Conservation (phyloP, 2,888 invertebrate species). For the Campoplex capitator region DNA sequence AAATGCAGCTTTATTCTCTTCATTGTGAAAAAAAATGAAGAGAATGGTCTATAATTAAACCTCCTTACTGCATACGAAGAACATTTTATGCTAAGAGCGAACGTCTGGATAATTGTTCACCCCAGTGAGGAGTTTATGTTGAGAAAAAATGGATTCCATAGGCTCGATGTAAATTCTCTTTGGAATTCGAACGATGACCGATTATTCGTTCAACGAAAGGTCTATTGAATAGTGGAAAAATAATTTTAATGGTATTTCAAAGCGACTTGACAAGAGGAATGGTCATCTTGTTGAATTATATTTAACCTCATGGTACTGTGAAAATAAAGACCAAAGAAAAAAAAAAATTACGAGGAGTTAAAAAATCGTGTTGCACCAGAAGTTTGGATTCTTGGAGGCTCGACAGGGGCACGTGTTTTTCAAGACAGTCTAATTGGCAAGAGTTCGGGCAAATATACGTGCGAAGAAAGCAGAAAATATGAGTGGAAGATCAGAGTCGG, state of each 20-base stretch:
- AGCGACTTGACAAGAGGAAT: background rate
- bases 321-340: background rate
- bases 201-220: background rate
- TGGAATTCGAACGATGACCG: background rate
- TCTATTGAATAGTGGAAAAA: background rate
- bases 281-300: background rate
- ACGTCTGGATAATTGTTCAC: too few relatives aligned
- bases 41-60: too few relatives aligned
- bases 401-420: conserved; percentile 78
- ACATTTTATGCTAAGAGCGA: too few relatives aligned
- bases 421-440: conserved; percentile 77
- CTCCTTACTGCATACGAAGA: too few relatives aligned
- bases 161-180: background rate
- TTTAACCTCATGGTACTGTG: background rate
- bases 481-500: conserved; percentile 43
- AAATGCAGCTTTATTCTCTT: too few relatives aligned
- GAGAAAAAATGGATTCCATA: too few relatives aligned
- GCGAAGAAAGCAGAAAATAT: conserved; percentile 59
- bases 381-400: conserved; percentile 27
- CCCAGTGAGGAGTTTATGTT: too few relatives aligned
- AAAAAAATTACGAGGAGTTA: conserved; percentile 54
- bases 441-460: conserved; percentile 62
- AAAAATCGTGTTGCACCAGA: conserved; percentile 72
- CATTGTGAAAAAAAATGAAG: too few relatives aligned
- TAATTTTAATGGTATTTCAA: background rate